Evolutionary conservation across 1,140 invertebrate species (phyloP), one percentile per base, ranked within the genome.

Genomic region (Lutraria rhynchaena): DNA sequence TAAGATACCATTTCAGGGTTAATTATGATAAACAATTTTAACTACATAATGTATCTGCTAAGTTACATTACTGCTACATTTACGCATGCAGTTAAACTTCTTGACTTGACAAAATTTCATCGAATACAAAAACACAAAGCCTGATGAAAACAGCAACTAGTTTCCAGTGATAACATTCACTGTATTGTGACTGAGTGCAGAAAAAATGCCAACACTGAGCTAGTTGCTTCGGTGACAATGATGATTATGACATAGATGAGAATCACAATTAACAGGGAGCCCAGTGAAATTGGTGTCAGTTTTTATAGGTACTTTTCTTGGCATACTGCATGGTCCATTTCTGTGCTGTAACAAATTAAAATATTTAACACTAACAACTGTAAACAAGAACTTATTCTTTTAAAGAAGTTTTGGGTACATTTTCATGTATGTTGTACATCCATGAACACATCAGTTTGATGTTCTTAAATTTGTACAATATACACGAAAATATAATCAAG

Each of bases 261-360:
- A 44, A 67, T 46, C 44, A 37, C 41, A 37, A 67, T 46, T 49
- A 67, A 46, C 31, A 41, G 63, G 29, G 63, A 11, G 41, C 29
- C 63, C 49, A 67, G 63, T 46, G 44, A 19, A 71, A 29, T 55
- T 31, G 0, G 5, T 71, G 51, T 76, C 58, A 76, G 58, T 63
- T 69, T 13, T 73, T 22, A n/a, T n/a, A n/a, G 9, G 33, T 15
- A 31, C 19, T 70, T 13, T 49, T 9, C 35, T n/a, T 77, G 19
- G 97, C 97, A 93, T 98, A 98, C 94, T 95, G 96, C 89, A 96
- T 95, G 90, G 97, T 99, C 97, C 97, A 99, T 92, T 98, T 97
- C 93, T 96, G 96, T 88, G 97, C 97, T 92, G 82, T 29, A 82
- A 88, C 61, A 55, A 73, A 69, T 74, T n/a, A 74, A 70, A 77